These are phyloP conservation scores for Ecliptopera silaceata DNA, from an alignment of 2,888 invertebrate species.

Conservation along the genomic window DNA sequence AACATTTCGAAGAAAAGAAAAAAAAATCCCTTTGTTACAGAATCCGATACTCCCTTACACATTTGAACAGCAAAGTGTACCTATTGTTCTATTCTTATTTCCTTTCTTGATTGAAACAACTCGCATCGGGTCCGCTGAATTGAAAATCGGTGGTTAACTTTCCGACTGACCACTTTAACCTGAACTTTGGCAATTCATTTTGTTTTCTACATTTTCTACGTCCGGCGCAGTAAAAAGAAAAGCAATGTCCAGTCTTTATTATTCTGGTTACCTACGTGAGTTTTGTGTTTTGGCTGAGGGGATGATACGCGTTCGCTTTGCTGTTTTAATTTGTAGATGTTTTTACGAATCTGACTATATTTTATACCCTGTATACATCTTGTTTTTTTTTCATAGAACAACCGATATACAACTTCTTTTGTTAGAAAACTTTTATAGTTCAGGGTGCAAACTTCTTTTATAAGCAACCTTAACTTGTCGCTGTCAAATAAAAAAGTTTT, in stretches of 20 bases:
- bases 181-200: constrained; percentile 57
- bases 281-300: constrained; percentile 30
- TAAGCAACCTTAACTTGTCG: constrained; percentile 30
- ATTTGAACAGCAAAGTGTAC: constrained; percentile 31
- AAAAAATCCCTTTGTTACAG: constrained; percentile 7
- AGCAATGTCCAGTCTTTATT: constrained; percentile 41
- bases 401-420: too few relatives aligned
- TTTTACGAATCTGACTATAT: constrained; percentile 20
- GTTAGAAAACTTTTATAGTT: neutral
- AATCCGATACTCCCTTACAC: constrained; percentile 21
- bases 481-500: constrained; percentile 43
- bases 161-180: constrained; percentile 49
- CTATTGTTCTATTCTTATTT: constrained; percentile 49
- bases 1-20: neutral
- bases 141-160: constrained; percentile 61
- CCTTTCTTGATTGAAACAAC: constrained; percentile 65
- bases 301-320: constrained; percentile 30
- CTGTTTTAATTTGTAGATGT: constrained; percentile 29
- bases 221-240: constrained; percentile 44
- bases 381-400: neutral
- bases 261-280: constrained; percentile 38
- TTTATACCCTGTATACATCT: constrained; percentile 3
- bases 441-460: constrained; percentile 12
- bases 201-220: constrained; percentile 46
- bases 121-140: constrained; percentile 51